Evolutionary conservation across 1,140 invertebrate species (phyloP), one percentile per base, ranked within the genome.

Genomic region (Panagrolaimus sp.): DNA sequence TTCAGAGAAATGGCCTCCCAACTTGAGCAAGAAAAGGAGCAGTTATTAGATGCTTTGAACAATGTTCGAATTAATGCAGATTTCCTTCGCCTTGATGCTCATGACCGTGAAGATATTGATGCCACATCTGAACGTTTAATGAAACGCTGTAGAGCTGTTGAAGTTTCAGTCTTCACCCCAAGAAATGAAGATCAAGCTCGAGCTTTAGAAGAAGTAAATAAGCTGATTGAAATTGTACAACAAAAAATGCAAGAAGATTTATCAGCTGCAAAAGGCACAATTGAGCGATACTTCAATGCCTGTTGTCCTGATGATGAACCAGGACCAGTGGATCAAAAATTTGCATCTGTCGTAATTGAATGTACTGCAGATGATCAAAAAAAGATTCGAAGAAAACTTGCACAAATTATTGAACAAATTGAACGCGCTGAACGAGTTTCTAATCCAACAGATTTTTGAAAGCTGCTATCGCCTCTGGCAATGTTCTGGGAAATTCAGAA

Each of bases 301-400:
- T 93, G 91, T 83, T 89, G 88, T 1, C 83, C 84, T 8, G 82
- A 80, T 8, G 55, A 78, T 67, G 76, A 78, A 45, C 67, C 74
- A 26, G 77, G 77, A 2, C 71, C 74, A 1, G 76, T 82, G 46
- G 76, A 83, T 70, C 78, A 80, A 52, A 68, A 69, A 17, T 93
- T 93, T 82, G 91, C 93, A 83, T 87, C 87, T 10, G 89, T 88
- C 47, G 87, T 93, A 66, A 86, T 93, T 14, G 91, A 91, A 38
- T 93, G 91, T 83, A 91, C 91, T 0, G 83, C 91, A 14, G 91
- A 93, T 77, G 91, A 93, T 86, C 91, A 93, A 81, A 93, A 93
- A 78, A 87, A 89, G 15, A 89, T 92, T 15, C 90, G 91, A 83
- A 91, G 91, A 82, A 88, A 91, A 68, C 85, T 93, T 9, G 90